Percentiles rank a stretch among this genome's conserved stretches.
Evolutionary conservation across 2,797 vertebrate genomes (phyloP).

Genomic region (Gambusia yucatana): DNA sequence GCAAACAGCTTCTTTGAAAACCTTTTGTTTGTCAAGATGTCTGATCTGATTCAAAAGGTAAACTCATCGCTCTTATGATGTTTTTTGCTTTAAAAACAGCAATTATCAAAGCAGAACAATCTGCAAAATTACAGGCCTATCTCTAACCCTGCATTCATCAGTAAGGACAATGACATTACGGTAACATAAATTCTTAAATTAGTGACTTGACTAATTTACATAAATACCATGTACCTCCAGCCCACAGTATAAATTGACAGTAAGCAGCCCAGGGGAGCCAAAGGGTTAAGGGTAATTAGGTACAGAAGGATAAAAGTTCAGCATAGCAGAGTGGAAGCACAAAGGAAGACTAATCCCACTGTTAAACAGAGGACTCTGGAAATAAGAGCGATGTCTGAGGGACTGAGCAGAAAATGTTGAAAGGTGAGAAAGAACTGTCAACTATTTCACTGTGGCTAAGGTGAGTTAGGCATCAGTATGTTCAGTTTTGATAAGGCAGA

Average conservation of each 20-base stretch:
- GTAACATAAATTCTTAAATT: too few relatives aligned
- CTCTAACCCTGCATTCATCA: neutral
- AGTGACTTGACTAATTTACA: neutral
- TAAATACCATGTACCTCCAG: neutral
- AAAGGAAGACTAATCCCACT: neutral
- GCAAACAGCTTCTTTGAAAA: too few relatives aligned
- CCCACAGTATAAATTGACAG: neutral
- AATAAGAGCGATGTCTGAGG: neutral
- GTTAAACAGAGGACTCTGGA: neutral
- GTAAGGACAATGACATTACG: neutral
- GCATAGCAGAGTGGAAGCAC: neutral
- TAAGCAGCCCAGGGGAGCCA: neutral
- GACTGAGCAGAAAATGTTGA: neutral
- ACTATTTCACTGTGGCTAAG: neutral
- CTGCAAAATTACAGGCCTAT: neutral
- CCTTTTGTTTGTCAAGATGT: neutral
- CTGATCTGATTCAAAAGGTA: neutral
- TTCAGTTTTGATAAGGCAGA: conserved; percentile 13
- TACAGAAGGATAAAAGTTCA: neutral
- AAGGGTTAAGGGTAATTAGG: neutral
- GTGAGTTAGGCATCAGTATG: conserved; percentile 4
- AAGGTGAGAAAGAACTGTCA: neutral
- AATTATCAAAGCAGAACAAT: too few relatives aligned
- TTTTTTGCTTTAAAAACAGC: neutral
- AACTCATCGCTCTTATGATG: neutral